phyloP scores from a whole-genome alignment of 2,797 vertebrate species.

The Pachyuromys duprasi region DNA sequence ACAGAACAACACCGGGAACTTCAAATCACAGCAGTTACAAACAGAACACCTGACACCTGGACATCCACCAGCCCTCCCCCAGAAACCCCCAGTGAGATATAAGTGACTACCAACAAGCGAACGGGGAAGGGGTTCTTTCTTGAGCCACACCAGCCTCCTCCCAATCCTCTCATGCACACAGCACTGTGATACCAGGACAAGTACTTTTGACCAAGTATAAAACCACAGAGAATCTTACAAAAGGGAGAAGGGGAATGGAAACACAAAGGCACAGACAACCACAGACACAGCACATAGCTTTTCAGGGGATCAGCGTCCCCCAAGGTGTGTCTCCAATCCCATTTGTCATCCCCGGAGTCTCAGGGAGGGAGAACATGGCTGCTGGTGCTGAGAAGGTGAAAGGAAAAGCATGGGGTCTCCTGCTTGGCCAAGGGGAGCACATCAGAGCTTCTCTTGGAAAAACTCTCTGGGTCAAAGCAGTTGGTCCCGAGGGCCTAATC shows the following conservation, averaged over 20 bases:
- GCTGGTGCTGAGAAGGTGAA: constrained; percentile 51
- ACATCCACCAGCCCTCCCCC: constrained; percentile 10
- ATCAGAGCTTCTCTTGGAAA: neutral
- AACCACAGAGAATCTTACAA: constrained; percentile 66
- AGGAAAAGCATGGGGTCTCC: neutral
- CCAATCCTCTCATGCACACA: neutral
- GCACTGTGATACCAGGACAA: constrained; percentile 51
- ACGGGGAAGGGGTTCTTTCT: neutral
- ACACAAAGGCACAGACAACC: neutral
- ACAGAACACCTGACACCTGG: constrained; percentile 74
- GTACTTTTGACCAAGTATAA: constrained; percentile 60
- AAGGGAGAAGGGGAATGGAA: neutral
- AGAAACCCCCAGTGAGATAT: neutral
- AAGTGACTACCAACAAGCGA: constrained; percentile 40
- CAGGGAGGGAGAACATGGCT: neutral
- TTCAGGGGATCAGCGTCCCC: neutral
- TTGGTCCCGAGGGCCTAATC: neutral
- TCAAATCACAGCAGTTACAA: constrained; percentile 69
- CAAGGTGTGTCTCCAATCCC: neutral
- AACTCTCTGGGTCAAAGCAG: no score
- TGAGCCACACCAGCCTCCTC: neutral
- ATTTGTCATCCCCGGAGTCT: constrained; percentile 25
- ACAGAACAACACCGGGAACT: constrained; percentile 75
- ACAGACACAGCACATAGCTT: neutral
- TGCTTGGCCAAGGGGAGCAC: neutral